These are phyloP conservation scores for Lepilemur septentrionalis DNA, from an alignment of 2,797 vertebrate genomes.

Conservation along the genomic window DNA sequence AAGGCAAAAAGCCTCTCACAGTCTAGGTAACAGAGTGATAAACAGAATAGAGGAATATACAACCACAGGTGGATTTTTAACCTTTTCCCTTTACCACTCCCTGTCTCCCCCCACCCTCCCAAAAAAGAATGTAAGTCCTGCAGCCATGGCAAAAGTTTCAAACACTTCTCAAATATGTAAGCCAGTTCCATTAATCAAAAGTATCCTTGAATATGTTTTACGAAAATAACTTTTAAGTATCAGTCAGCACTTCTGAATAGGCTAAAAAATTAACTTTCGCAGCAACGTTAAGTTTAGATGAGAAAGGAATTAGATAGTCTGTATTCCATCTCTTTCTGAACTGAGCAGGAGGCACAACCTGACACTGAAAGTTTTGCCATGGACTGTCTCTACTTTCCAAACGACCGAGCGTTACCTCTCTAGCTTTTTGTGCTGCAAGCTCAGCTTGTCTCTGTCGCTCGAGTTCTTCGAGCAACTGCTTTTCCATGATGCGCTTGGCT, in stretches of 20 bases:
- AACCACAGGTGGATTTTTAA: conserved; percentile 75
- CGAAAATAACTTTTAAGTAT: conserved; percentile 85
- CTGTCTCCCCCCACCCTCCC: conserved; percentile 80
- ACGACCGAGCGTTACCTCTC: conserved; percentile 99
- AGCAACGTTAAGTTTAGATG: conserved; percentile 85
- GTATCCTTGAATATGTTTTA: conserved; percentile 88
- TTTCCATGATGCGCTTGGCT: conserved; percentile 99
- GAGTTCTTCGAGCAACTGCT: conserved; percentile 99
- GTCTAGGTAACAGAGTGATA: conserved; percentile 85
- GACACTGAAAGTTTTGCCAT: conserved; percentile 93
- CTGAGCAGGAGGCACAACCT: conserved; percentile 87
- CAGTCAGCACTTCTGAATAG: conserved; percentile 88
- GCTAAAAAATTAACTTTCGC: conserved; percentile 86
- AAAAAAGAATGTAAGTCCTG: conserved; percentile 86
- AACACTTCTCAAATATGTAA: conserved; percentile 87
- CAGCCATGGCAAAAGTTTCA: conserved; percentile 95
- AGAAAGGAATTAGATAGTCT: conserved; percentile 88
- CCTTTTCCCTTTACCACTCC: conserved; percentile 63
- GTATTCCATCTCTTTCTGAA: conserved; percentile 89
- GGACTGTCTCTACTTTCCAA: conserved; percentile 95
- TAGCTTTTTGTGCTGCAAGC: conserved; percentile 97
- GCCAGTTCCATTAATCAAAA: conserved; percentile 86
- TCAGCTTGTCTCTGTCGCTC: conserved; percentile 99
- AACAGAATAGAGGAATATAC: conserved; percentile 84
- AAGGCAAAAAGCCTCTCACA: conserved; percentile 88